Evolutionary conservation across 2,113 vertebrate species (phyloP).

Genomic region (Rostratula benghalensis): DNA sequence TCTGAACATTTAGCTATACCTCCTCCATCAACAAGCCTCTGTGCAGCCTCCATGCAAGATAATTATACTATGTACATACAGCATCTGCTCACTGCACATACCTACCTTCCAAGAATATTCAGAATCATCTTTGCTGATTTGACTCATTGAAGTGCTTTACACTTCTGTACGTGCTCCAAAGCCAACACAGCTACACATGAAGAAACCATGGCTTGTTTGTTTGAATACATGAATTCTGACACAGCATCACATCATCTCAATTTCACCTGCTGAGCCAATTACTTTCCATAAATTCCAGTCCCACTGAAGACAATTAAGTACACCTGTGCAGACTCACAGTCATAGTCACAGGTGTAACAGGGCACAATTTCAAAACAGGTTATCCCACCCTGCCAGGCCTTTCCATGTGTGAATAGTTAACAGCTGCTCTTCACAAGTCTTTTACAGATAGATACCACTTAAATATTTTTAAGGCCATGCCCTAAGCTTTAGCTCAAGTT

Average conservation of each 20-base stretch:
- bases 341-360: neutral
- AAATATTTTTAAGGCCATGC: neutral
- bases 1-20: neutral
- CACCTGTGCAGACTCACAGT: neutral
- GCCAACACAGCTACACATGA: neutral
- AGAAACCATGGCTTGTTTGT: rapidly evolving
- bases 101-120: rapidly evolving
- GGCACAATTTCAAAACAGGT: neutral
- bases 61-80: rapidly evolving
- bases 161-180: rapidly evolving
- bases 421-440: neutral
- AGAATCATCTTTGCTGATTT: neutral
- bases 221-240: neutral
- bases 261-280: neutral
- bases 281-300: neutral
- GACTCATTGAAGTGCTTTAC: neutral
- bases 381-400: neutral
- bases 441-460: neutral
- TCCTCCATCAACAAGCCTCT: neutral
- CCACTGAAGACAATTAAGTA: neutral
- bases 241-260: neutral
- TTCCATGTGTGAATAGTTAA: neutral
- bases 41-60: neutral
- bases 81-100: neutral
- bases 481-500: neutral